Percentiles rank a stretch among this genome's conserved stretches.
Evolutionary conservation across 2,888 invertebrate genomes (phyloP).

Genomic region (Galerucella pusilla): DNA sequence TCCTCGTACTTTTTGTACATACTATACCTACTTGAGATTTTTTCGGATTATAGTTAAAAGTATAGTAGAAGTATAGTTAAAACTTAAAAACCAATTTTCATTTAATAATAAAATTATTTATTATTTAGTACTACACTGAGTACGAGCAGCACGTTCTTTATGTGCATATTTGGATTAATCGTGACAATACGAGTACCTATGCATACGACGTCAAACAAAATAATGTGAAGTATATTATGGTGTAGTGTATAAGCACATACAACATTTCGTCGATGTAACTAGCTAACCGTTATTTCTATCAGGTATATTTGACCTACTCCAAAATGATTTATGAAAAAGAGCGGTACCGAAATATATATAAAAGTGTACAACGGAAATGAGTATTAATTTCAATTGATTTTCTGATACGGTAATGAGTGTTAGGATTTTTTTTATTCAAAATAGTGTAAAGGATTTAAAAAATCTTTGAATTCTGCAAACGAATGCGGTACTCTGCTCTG

Average conservation of each 20-base stretch:
- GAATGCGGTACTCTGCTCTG: too few relatives aligned
- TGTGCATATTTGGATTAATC: conserved; percentile 10
- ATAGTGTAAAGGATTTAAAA: too few relatives aligned
- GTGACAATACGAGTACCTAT: neutral
- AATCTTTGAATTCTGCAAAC: too few relatives aligned
- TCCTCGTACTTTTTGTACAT: too few relatives aligned
- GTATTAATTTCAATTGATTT: too few relatives aligned
- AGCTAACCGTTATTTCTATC: conserved; percentile 14
- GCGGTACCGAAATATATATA: neutral
- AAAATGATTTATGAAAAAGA: conserved; percentile 14
- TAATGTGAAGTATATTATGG: neutral
- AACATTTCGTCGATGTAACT: conserved; percentile 1
- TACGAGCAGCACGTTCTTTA: neutral
- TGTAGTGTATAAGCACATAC: neutral
- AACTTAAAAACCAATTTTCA: neutral
- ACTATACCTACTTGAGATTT: too few relatives aligned
- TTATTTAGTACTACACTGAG: neutral
- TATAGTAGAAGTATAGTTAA: neutral
- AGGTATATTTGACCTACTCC: conserved; percentile 17
- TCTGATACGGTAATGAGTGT: too few relatives aligned
- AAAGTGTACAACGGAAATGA: too few relatives aligned
- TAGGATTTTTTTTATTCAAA: too few relatives aligned
- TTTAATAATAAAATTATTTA: neutral
- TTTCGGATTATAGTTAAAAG: too few relatives aligned
- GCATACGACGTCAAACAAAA: neutral